A percentile compares a stretch with the other conserved stretches of the same genome.
Conservation (phyloP, 2,797 vertebrate genomes). For the Tiaroga cobitis region DNA sequence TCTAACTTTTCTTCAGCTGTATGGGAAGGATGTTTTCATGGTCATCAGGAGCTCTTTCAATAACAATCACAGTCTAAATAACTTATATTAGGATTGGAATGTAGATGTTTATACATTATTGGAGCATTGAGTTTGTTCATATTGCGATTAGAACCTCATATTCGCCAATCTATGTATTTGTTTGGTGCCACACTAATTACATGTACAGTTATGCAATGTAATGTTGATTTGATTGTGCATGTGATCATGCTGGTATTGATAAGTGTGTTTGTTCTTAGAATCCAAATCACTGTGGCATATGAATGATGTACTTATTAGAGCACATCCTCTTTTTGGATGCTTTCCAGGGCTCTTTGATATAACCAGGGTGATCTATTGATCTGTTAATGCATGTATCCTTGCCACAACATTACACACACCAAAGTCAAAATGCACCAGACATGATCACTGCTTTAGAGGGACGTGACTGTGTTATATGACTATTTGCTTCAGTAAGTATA, state of each 20-base stretch:
- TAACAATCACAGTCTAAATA: background rate
- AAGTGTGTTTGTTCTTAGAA: background rate
- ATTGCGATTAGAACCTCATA: background rate
- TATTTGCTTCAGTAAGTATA: conserved; percentile 21
- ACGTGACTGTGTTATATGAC: conserved; percentile 24
- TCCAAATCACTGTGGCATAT: conserved; percentile 1
- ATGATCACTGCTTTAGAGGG: conserved; percentile 9
- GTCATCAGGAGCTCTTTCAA: background rate
- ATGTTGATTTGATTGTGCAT: conserved; percentile 31
- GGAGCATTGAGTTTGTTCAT: background rate
- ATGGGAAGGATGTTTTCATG: background rate
- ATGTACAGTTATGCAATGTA: conserved; percentile 24
- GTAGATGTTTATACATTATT: background rate
- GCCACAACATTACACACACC: background rate
- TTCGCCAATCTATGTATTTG: background rate
- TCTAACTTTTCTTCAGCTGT: conserved; percentile 32
- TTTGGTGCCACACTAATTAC: background rate
- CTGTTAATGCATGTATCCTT: conserved; percentile 22
- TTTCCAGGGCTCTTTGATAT: conserved; percentile 34
- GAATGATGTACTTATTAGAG: conserved; percentile 16
- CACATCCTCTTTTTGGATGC: conserved; percentile 6
- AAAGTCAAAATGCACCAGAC: conserved; percentile 10
- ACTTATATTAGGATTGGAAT: conserved; percentile 1
- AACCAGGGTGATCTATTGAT: conserved; percentile 31
- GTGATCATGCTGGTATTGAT: conserved; percentile 23